Conservation (phyloP, 2,797 vertebrate species). For the Peromyscus melanophrys region DNA sequence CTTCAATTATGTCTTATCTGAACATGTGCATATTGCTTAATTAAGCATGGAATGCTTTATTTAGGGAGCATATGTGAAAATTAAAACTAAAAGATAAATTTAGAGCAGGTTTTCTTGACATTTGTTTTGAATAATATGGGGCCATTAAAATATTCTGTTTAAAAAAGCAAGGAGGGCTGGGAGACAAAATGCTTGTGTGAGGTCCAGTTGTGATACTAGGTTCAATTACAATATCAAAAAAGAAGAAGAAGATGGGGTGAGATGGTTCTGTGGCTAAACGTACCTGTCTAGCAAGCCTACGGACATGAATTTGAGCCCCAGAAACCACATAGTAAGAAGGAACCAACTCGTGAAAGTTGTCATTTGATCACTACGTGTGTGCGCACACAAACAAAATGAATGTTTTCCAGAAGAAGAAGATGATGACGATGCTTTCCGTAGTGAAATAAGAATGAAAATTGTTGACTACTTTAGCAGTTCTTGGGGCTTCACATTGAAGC, state of each 20-base stretch:
- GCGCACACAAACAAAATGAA: background rate
- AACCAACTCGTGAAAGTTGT: no score
- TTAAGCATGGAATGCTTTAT: slow-evolving; percentile 36
- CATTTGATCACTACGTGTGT: background rate
- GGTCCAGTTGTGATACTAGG: background rate
- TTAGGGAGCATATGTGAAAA: background rate
- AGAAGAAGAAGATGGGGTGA: background rate
- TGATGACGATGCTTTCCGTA: background rate
- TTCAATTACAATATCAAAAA: background rate
- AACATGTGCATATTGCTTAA: background rate
- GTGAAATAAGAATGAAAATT: slow-evolving; percentile 58
- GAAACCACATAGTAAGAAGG: background rate
- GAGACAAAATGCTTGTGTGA: background rate
- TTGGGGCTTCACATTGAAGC: background rate
- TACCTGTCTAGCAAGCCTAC: background rate
- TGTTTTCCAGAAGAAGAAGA: background rate
- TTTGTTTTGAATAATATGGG: background rate
- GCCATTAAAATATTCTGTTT: slow-evolving; percentile 6
- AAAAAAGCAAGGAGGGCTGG: no score
- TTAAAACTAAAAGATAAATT: slow-evolving; percentile 35
- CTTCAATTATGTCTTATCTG: background rate
- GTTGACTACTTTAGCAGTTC: background rate
- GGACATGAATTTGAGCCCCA: background rate
- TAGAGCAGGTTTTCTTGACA: background rate
- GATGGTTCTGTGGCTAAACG: background rate